phyloP scores from a whole-genome alignment of 2,888 invertebrate genomes.

The Drosophila buzzatii region DNA sequence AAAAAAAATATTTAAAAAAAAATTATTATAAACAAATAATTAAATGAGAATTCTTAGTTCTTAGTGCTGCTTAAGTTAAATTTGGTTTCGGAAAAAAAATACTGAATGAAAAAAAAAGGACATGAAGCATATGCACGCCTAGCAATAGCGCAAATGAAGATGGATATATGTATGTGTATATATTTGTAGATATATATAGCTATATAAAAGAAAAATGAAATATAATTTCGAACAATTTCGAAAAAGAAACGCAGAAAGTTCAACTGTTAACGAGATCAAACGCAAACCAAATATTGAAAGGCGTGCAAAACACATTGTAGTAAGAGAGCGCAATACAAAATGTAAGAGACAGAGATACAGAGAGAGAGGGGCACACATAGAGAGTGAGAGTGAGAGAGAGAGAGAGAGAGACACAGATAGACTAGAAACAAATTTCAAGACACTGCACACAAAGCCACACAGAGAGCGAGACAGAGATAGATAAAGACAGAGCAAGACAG shows the following conservation, averaged over 20 bases:
- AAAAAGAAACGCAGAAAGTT: not conserved
- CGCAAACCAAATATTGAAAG: constrained; percentile 15
- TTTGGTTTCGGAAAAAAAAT: constrained; percentile 34
- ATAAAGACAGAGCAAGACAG: constrained; percentile 32
- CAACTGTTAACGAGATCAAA: constrained; percentile 28
- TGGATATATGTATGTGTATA: not conserved
- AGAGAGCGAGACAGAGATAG: constrained; percentile 20
- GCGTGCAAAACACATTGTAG: constrained; percentile 14
- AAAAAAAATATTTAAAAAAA: too few species aligned
- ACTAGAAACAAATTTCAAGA: constrained; percentile 10
- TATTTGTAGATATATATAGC: not conserved
- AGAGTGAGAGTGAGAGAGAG: not conserved
- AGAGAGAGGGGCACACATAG: not conserved
- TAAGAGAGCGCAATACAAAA: constrained; percentile 29
- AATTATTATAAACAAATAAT: constrained; percentile 19
- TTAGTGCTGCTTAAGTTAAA: constrained; percentile 23
- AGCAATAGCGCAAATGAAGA: not conserved
- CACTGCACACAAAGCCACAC: constrained; percentile 20
- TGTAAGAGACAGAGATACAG: constrained; percentile 23
- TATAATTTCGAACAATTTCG: not conserved
- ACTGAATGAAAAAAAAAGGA: constrained; percentile 16
- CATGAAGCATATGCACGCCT: constrained; percentile 4
- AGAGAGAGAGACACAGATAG: not conserved
- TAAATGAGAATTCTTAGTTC: constrained; percentile 16
- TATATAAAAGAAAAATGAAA: not conserved